phyloP scores from a whole-genome alignment of 1,140 invertebrate genomes.

The Papilio glaucus region DNA sequence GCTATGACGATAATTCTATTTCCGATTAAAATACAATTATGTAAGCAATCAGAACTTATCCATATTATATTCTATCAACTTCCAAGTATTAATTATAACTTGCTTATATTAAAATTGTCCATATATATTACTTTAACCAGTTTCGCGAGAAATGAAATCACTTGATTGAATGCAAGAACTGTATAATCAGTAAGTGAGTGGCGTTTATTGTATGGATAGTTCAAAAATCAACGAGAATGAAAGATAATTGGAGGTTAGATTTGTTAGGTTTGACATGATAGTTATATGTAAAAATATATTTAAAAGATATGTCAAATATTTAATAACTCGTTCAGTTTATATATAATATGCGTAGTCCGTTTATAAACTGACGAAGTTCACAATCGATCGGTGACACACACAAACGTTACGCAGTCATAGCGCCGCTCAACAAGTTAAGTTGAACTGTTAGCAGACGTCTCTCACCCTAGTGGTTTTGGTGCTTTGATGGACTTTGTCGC shows the following conservation, averaged over 20 bases:
- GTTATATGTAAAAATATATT: no score
- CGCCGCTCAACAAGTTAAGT: no score
- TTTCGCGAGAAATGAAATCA: conserved; percentile 2
- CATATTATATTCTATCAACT: background rate
- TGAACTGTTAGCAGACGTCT: background rate
- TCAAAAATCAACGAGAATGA: no score
- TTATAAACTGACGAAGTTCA: no score
- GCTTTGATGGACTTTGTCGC: conserved; percentile 72
- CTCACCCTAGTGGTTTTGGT: conserved; percentile 59
- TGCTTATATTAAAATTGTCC: conserved; percentile 10
- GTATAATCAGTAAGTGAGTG: conserved; percentile 21
- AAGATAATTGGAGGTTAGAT: no score
- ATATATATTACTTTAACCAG: conserved; percentile 17
- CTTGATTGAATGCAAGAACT: background rate
- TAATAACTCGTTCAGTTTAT: no score
- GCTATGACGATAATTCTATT: conserved; percentile 7
- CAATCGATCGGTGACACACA: no score
- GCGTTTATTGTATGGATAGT: no score
- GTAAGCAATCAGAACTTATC: background rate
- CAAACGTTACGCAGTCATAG: no score
- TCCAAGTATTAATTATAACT: conserved; percentile 20
- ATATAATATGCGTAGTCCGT: no score
- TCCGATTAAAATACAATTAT: background rate
- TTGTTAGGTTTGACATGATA: no score
- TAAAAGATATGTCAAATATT: no score